A percentile compares a stretch with the other conserved stretches of the same genome.
Conservation (phyloP, 1,140 invertebrate genomes). For the Aphelenchoides avenae region DNA sequence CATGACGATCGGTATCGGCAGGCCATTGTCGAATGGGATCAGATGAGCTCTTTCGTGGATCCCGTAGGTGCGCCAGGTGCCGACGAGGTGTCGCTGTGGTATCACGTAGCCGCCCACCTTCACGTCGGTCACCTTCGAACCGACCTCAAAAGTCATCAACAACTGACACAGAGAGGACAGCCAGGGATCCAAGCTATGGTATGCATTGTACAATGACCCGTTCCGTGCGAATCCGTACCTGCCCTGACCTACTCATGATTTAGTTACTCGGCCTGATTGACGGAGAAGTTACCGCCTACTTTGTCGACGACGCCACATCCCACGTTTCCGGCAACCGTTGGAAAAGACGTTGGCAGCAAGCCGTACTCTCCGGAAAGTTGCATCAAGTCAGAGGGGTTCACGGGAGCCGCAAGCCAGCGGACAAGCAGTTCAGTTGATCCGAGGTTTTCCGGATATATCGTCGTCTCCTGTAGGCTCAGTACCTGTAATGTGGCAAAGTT, state of each 20-base stretch:
- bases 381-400: no score
- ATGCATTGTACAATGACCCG: no score
- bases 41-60: slow-evolving; percentile 38
- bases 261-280: no score
- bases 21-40: slow-evolving; percentile 22
- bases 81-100: slow-evolving; percentile 44
- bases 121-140: slow-evolving; percentile 30
- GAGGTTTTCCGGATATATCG: no score
- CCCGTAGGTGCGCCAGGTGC: slow-evolving; percentile 47
- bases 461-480: no score
- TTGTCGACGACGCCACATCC: slow-evolving; percentile 24
- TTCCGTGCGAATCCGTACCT: no score
- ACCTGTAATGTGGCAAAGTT: no score
- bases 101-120: slow-evolving; percentile 50
- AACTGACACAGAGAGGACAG: background rate
- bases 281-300: slow-evolving; percentile 2
- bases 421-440: no score
- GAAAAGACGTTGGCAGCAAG: slow-evolving; percentile 40
- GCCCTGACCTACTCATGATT: no score
- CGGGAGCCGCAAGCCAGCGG: no score
- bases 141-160: slow-evolving; percentile 46
- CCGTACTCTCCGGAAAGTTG: slow-evolving; percentile 57
- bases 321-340: slow-evolving; percentile 58
- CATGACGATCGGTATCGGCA: slow-evolving; percentile 67
- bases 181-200: slow-evolving; percentile 2